Percentiles rank a stretch among this genome's conserved stretches.
Evolutionary conservation across 2,888 invertebrate species (phyloP).

Genomic region (Napeogenes sylphis): DNA sequence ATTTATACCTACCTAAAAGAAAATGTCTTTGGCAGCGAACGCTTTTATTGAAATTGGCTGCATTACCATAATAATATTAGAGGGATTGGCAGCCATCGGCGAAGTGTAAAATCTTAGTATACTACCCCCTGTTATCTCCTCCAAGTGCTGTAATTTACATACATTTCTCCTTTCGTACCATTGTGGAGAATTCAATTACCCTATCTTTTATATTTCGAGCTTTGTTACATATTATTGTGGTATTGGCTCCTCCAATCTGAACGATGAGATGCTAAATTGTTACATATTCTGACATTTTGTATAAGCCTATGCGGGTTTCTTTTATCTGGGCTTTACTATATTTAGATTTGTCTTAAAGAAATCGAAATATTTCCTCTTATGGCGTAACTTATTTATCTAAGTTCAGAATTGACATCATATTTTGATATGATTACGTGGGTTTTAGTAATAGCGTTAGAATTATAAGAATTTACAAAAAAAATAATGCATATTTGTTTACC

Average conservation of each 20-base stretch:
- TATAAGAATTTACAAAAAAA: too few relatives aligned
- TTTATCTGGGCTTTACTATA: conserved; percentile 21
- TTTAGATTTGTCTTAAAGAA: conserved; percentile 12
- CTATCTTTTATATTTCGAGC: conserved; percentile 57
- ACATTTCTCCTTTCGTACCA: conserved; percentile 52
- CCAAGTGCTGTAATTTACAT: conserved; percentile 53
- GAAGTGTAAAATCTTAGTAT: conserved; percentile 68
- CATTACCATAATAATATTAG: conserved; percentile 76
- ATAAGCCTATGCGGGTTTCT: conserved; percentile 23
- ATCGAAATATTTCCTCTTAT: conserved; percentile 10
- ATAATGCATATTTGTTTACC: too few relatives aligned
- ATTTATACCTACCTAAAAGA: conserved; percentile 63
- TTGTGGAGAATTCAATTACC: conserved; percentile 68
- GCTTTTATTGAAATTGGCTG: conserved; percentile 75
- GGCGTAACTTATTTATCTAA: background rate
- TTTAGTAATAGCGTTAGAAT: too few relatives aligned
- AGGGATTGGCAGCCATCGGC: conserved; percentile 72
- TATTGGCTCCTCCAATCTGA: conserved; percentile 31
- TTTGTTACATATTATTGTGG: conserved; percentile 41
- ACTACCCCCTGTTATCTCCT: conserved; percentile 55
- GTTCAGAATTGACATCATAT: background rate
- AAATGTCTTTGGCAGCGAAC: conserved; percentile 61
- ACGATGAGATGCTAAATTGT: conserved; percentile 30
- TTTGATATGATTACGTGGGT: too few relatives aligned
- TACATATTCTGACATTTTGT: conserved; percentile 24